These are phyloP conservation scores for Troglohyphantes excavatus DNA, from an alignment of 2,888 invertebrate species.

Conservation along the genomic window DNA sequence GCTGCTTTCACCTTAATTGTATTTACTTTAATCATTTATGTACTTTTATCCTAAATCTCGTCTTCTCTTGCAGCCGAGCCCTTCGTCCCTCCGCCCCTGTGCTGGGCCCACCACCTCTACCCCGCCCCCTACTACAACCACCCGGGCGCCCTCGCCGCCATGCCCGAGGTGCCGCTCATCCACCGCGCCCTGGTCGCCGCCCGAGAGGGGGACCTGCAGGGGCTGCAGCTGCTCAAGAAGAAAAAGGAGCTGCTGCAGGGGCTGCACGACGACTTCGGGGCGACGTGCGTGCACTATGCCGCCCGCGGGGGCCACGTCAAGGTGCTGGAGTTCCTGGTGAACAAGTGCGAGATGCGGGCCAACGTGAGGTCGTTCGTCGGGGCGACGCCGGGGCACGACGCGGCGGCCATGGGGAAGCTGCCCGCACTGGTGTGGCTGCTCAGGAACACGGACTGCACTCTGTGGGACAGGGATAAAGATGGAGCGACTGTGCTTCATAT, in stretches of 20 bases:
- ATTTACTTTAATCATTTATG: no score
- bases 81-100: conserved; percentile 63
- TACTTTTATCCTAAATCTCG: no score
- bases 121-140: not conserved
- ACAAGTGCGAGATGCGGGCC: conserved; percentile 80
- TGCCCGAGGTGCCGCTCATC: conserved; percentile 79
- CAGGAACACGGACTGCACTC: conserved; percentile 80
- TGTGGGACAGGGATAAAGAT: conserved; percentile 82
- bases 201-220: conserved; percentile 79
- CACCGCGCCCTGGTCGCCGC: conserved; percentile 80
- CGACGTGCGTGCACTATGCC: conserved; percentile 83
- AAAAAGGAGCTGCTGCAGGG: conserved; percentile 74
- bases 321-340: conserved; percentile 81
- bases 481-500: conserved; percentile 83
- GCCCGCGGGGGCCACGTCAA: conserved; percentile 82
- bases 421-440: conserved; percentile 82
- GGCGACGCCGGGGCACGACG: conserved; percentile 83
- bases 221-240: conserved; percentile 78
- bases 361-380: conserved; percentile 81
- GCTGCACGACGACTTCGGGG: conserved; percentile 81
- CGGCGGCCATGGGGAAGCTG: conserved; percentile 83
- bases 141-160: conserved; percentile 20
- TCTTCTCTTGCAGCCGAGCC: conserved; percentile 45
- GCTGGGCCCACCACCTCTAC: conserved; percentile 72
- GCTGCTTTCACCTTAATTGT: no score